Evolutionary conservation across 1,140 invertebrate species (phyloP), one percentile per base, ranked within the genome.

Genomic region (Nasonia longicornis): DNA sequence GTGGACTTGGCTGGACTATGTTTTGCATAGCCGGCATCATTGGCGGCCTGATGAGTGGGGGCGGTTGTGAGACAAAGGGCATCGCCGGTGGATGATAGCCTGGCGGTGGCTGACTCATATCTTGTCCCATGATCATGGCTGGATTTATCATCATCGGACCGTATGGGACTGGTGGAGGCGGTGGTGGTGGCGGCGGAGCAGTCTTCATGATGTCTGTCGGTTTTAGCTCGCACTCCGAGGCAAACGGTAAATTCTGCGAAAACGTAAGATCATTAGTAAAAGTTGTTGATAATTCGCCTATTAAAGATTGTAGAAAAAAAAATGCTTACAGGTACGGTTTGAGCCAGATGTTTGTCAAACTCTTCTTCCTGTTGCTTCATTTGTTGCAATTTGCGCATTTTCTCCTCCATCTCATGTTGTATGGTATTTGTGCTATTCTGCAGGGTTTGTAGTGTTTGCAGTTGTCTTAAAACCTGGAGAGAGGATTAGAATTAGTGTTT

Each of bases 291-390:
- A 64, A 82, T 67, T 6, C 7, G 12, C 14, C 22, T 11, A 67
- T 67, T 26, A 16, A 26, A 84, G 67, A 69, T 63, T 58, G n/a
- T 20, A 3, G 29, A 26, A 26, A 3, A 67, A 29, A n/a, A n/a
- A 71, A 83, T 48, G 90, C 90, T 91, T 87, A 94, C 93, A 82
- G 93, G 93, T 81, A 94, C 92, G 73, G 93, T 94, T 89, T 94
- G 93, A 82, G 95, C 94, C 69, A 95, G 90, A 88, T 96, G 95
- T 86, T 95, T 94, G 86, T 96, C 94, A 89, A 96, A 95, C 85
- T 96, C 95, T 72, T 95, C 94, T 84, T 95, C 95, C 82, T 95
- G 94, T 84, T 95, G 93, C 81, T 94, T 94, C 92, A 95, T 93
- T 87, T 94, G 94, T 79, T 94, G 93, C 72, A 94, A 84, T 86